These are phyloP conservation scores for Paragorgia papillata DNA, from an alignment of 92 coral and sea anemone species.

Conservation along the genomic window DNA sequence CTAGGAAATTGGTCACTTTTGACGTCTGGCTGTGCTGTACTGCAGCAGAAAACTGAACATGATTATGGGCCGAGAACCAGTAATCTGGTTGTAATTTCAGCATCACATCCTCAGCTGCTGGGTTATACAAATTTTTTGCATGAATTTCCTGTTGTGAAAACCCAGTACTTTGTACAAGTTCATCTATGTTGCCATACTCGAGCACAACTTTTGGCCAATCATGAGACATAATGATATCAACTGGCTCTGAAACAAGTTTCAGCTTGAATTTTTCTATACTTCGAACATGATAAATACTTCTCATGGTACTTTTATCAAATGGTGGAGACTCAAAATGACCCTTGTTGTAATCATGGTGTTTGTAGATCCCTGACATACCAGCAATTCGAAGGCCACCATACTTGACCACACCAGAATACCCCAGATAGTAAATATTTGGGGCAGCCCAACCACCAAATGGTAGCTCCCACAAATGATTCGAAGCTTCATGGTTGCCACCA, in stretches of 20 bases:
- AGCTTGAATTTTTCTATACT: conserved; percentile 84
- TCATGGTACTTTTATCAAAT: conserved; percentile 65
- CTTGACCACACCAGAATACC: conserved; percentile 89
- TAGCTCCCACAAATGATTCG: conserved; percentile 94
- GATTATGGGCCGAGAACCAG: conserved; percentile 97
- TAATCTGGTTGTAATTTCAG: conserved; percentile 68
- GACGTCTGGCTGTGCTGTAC: conserved; percentile 67
- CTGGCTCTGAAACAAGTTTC: conserved; percentile 75
- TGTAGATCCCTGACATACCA: conserved; percentile 95
- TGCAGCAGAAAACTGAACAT: conserved; percentile 85
- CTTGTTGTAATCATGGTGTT: conserved; percentile 79
- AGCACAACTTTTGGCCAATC: conserved; percentile 97
- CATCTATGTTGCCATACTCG: conserved; percentile 84
- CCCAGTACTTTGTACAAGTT: conserved; percentile 69
- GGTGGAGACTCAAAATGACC: conserved; percentile 97
- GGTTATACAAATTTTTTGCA: conserved; percentile 80
- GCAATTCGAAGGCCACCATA: conserved; percentile 91
- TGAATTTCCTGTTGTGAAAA: conserved; percentile 78
- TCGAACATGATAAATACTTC: conserved; percentile 92
- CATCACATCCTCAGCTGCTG: conserved; percentile 80
- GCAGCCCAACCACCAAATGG: conserved; percentile 99
- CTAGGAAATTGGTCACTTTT: conserved; percentile 86
- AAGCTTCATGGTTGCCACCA: conserved; percentile 98
- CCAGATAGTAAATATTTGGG: conserved; percentile 91
- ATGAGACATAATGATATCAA: conserved; percentile 89